phyloP scores from a whole-genome alignment of 1,140 invertebrate species.

The Papilio xuthus region DNA sequence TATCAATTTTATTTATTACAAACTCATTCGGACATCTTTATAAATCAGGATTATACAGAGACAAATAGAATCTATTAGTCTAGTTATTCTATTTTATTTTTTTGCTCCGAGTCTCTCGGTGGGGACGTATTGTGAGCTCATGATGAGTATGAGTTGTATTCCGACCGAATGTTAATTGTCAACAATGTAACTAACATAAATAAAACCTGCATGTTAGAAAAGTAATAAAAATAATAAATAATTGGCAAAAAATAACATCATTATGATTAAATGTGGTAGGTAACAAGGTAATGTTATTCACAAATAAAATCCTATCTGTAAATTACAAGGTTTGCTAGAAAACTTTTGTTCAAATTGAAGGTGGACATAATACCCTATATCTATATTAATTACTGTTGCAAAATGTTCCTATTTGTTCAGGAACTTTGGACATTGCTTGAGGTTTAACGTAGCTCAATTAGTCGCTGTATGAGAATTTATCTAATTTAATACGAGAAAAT shows the following conservation, averaged over 20 bases:
- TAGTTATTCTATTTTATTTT: no score
- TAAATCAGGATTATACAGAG: neutral
- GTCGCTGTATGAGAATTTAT: neutral
- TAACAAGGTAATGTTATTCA: neutral
- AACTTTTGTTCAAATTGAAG: constrained; percentile 15
- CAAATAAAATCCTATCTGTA: neutral
- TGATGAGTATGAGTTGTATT: no score
- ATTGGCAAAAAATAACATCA: neutral
- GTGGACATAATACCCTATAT: constrained; percentile 7
- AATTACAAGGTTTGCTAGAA: neutral
- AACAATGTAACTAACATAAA: no score
- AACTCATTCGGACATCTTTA: neutral
- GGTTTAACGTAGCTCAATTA: neutral
- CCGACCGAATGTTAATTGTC: no score
- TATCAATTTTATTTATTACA: neutral
- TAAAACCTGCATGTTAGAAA: no score
- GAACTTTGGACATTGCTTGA: constrained; percentile 1
- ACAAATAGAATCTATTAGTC: no score
- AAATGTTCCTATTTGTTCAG: constrained; percentile 4
- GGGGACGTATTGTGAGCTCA: no score
- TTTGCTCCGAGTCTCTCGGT: no score
- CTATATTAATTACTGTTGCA: constrained; percentile 13
- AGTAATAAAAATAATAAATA: no score
- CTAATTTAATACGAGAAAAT: neutral
- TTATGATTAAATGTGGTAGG: neutral